These are phyloP conservation scores for Epistrophe eligans DNA, from an alignment of 2,888 invertebrate genomes.

Conservation along the genomic window DNA sequence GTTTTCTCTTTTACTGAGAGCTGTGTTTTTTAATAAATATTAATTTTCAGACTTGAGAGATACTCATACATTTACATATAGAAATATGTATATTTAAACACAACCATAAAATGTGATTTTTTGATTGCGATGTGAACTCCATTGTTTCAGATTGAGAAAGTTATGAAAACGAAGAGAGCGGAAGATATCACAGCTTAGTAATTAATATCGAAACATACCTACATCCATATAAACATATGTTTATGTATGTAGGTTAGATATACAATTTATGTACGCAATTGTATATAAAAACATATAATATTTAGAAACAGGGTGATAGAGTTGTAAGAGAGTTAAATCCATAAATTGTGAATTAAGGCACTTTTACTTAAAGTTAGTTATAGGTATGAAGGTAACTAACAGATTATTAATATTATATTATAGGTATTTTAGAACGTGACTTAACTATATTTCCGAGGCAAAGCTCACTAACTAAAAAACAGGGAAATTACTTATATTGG, in stretches of 20 bases:
- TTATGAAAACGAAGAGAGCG: background rate
- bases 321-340: background rate
- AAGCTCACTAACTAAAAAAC: too few relatives aligned
- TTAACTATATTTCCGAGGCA: too few relatives aligned
- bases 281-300: too few relatives aligned
- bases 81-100: background rate
- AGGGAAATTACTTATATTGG: too few relatives aligned
- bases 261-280: too few relatives aligned
- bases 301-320: background rate
- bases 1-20: slow-evolving; percentile 1
- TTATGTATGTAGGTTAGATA: too few relatives aligned
- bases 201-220: too few relatives aligned
- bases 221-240: too few relatives aligned
- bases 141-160: background rate
- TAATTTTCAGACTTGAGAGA: background rate
- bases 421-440: too few relatives aligned
- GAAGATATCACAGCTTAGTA: background rate
- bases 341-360: background rate
- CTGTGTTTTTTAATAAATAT: background rate
- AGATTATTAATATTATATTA: too few relatives aligned
- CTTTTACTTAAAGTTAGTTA: too few relatives aligned
- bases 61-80: background rate
- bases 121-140: background rate
- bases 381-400: too few relatives aligned
- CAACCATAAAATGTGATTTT: background rate